These are phyloP conservation scores for Sminthurinus signatus DNA, from an alignment of 1,140 invertebrate species.

Conservation along the genomic window DNA sequence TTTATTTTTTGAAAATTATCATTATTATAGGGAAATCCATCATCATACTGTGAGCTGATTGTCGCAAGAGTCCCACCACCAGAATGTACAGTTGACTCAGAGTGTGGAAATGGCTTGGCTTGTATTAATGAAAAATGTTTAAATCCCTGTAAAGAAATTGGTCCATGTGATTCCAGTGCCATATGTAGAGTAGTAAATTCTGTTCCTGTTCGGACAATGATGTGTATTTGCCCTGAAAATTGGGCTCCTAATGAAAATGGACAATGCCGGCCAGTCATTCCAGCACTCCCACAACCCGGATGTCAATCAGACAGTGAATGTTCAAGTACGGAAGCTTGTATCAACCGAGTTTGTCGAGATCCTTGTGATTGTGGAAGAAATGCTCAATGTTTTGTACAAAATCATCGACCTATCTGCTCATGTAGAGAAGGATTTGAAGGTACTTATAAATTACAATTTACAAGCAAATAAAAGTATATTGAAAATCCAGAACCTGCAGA, in stretches of 20 bases:
- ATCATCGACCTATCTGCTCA: slow-evolving; percentile 77
- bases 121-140: slow-evolving; percentile 72
- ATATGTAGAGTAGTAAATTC: slow-evolving; percentile 72
- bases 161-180: slow-evolving; percentile 62
- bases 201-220: slow-evolving; percentile 71
- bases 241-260: slow-evolving; percentile 69
- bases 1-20: too few relatives aligned
- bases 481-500: too few relatives aligned
- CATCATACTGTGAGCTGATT: slow-evolving; percentile 61
- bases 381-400: slow-evolving; percentile 69
- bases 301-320: slow-evolving; percentile 74
- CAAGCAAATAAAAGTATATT: too few relatives aligned
- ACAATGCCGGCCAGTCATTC: slow-evolving; percentile 61
- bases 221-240: slow-evolving; percentile 73
- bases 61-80: slow-evolving; percentile 42
- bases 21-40: slow-evolving; percentile 61
- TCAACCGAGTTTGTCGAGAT: slow-evolving; percentile 74
- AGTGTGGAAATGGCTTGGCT: slow-evolving; percentile 70
- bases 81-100: slow-evolving; percentile 67
- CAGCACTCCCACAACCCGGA: slow-evolving; percentile 60
- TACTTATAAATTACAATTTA: slow-evolving; percentile 73
- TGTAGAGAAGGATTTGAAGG: slow-evolving; percentile 75
- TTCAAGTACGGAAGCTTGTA: slow-evolving; percentile 65
- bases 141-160: slow-evolving; percentile 66
- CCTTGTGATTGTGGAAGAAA: slow-evolving; percentile 81